Evolutionary conservation across 2,113 vertebrate genomes (phyloP).

Genomic region (Emydocephalus ijimae): DNA sequence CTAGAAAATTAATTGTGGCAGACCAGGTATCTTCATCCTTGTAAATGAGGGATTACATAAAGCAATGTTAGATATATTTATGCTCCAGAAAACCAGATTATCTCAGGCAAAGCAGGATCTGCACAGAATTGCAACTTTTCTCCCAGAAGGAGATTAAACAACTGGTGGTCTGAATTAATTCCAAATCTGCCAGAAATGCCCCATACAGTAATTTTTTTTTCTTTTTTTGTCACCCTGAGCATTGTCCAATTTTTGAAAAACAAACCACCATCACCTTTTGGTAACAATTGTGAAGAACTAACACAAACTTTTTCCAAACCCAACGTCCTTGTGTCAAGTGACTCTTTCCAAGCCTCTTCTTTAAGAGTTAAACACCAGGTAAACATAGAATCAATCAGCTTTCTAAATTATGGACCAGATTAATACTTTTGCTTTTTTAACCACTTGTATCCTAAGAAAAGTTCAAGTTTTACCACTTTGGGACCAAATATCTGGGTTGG

Average conservation of each 20-base stretch:
- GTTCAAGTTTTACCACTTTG: background rate
- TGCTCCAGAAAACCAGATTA: background rate
- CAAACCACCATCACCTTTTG: background rate
- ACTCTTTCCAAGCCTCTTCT: background rate
- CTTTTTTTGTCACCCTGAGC: background rate
- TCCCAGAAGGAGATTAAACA: background rate
- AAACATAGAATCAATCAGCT: slow-evolving; percentile 14
- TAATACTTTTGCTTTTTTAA: background rate
- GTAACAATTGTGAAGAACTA: background rate
- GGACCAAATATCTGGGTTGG: background rate
- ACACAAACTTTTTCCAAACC: background rate
- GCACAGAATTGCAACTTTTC: background rate
- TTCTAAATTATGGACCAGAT: background rate
- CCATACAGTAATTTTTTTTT: background rate
- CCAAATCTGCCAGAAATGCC: background rate
- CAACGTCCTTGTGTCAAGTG: background rate
- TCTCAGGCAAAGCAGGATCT: background rate
- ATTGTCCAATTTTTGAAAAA: background rate
- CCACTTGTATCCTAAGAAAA: background rate
- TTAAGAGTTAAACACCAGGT: background rate
- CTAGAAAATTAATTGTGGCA: background rate
- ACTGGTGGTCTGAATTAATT: background rate
- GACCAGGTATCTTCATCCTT: background rate
- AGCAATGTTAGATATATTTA: background rate
- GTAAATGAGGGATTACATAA: background rate